Conservation (phyloP, 1,140 invertebrate genomes). For the Drosophila parvula region DNA sequence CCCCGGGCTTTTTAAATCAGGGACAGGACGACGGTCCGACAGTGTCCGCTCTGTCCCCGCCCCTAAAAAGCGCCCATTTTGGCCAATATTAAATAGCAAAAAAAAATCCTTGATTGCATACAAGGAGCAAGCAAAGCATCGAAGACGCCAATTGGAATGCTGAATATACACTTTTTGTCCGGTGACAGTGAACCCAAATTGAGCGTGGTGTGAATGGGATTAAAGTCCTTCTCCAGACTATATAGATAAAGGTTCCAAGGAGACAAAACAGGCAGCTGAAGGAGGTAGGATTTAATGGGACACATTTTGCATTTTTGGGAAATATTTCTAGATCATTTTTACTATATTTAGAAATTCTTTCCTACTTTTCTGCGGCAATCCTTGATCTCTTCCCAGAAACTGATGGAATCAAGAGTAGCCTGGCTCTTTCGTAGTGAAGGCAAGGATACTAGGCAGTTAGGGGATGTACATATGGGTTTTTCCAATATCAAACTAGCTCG, state of each 20-base stretch:
- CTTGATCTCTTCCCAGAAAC: too few relatives aligned
- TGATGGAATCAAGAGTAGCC: too few relatives aligned
- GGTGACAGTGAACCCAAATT: constrained; percentile 9
- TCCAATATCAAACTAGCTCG: constrained; percentile 1
- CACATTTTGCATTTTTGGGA: too few relatives aligned
- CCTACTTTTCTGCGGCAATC: too few relatives aligned
- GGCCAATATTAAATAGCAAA: constrained; percentile 47
- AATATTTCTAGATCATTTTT: too few relatives aligned
- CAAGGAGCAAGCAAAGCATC: constrained; percentile 14
- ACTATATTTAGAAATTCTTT: too few relatives aligned
- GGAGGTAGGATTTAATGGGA: too few relatives aligned
- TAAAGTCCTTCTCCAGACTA: neutral
- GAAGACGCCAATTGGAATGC: constrained; percentile 30
- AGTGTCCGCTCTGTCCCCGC: constrained; percentile 23
- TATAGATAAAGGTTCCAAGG: too few relatives aligned
- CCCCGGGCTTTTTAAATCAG: constrained; percentile 56
- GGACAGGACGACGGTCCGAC: constrained; percentile 22
- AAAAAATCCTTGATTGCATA: constrained; percentile 64
- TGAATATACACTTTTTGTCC: constrained; percentile 15
- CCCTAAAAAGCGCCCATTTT: constrained; percentile 55
- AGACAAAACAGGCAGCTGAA: too few relatives aligned
- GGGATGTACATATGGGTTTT: neutral
- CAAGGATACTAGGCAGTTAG: too few relatives aligned
- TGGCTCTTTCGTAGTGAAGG: too few relatives aligned
- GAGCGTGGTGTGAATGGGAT: neutral